Conservation (phyloP, 2,797 vertebrate genomes). For the Rhabdophis nuchalis region DNA sequence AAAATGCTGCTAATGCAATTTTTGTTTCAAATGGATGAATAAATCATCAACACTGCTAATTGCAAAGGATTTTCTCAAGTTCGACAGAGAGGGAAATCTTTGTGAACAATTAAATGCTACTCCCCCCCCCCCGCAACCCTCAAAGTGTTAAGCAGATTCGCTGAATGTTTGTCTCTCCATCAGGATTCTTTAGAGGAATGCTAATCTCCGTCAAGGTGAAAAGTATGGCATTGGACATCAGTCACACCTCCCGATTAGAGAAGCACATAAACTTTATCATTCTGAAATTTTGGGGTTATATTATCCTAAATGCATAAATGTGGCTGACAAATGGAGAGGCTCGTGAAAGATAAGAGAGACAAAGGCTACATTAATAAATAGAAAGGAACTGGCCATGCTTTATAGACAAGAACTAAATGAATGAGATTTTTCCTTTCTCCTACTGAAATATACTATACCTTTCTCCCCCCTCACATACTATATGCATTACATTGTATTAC, state of each 20-base stretch:
- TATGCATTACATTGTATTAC: neutral
- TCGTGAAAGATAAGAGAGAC: slow-evolving; percentile 6
- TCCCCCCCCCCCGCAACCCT: too few species aligned
- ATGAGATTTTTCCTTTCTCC: neutral
- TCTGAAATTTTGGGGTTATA: slow-evolving; percentile 8
- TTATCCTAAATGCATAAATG: slow-evolving; percentile 19
- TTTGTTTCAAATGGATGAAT: neutral
- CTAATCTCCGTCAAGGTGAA: slow-evolving; percentile 20
- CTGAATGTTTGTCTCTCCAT: neutral
- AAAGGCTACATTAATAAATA: neutral
- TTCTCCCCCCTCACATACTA: neutral
- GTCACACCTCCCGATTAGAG: neutral
- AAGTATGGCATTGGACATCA: slow-evolving; percentile 10
- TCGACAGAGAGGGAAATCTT: neutral
- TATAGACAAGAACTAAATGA: neutral
- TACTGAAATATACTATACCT: neutral
- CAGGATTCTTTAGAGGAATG: neutral
- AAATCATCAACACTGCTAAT: neutral
- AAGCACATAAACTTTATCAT: slow-evolving; percentile 12
- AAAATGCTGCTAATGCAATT: neutral
- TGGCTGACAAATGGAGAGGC: neutral
- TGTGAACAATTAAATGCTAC: neutral
- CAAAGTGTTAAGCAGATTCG: neutral
- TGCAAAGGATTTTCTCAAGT: neutral
- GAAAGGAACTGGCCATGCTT: neutral